Evolutionary conservation across 2,797 vertebrate species (phyloP), one percentile per base, ranked within the genome.

Genomic region (Myotis daubentonii): DNA sequence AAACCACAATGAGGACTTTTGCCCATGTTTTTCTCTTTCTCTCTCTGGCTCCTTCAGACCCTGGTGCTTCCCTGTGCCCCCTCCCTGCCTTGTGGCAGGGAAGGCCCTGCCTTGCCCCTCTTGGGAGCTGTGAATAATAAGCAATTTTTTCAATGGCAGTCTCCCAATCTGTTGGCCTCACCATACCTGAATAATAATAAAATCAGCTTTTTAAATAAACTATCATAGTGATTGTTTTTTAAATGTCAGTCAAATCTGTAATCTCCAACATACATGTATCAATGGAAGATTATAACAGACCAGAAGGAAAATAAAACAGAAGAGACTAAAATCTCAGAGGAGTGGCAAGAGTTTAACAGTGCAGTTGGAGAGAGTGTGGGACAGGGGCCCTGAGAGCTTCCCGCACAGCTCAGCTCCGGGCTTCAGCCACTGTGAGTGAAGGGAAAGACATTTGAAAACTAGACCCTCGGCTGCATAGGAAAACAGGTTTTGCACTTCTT

Each of bases 371-470:
- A 79, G 11, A 33, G 5, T 30, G 25, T 25, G 65, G 44, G 65
- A 41, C n/a, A 12, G 25, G 68, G 20, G 19, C 20, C 5, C 8
- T 3, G 6, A 72, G 65, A 49, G 70, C 20, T 23, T 4, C 62
- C 19, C 6, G 22, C 19, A 53, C 30, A 11, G 15, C 23, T 4
- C 1, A 30, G 36, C 0, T 0, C 22, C 5, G 2, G 4, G 12
- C 38, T 60, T 55, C 28, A 41, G 62, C 57, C 49, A 13, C 19
- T 15, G 8, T 41, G 76, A 89, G 28, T 6, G 2, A 41, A 74
- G 57, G 28, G 15, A 78, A 53, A 72, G 33, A 33, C 3, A 20
- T 81, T 51, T 47, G 30, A 68, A 72, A 72, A 55, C 22, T 19
- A 38, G 25, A 47, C 3, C 19, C 53, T 8, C 22, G 25, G 25